Percentiles rank a stretch among this genome's conserved stretches.
phyloP scores from a whole-genome alignment of 2,888 invertebrate genomes.

The Hypomecis atomaria region DNA sequence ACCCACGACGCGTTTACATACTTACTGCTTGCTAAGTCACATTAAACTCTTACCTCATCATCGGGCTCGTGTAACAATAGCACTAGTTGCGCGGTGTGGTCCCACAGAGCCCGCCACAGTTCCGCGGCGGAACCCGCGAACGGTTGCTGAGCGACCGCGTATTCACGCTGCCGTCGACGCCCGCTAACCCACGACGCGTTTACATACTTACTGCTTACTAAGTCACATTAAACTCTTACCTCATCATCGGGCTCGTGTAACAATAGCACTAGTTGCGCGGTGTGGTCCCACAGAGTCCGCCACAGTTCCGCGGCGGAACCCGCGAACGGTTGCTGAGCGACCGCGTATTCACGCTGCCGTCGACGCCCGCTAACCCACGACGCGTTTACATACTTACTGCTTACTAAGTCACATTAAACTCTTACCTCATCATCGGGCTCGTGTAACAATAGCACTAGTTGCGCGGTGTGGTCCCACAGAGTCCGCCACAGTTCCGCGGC shows the following conservation, averaged over 20 bases:
- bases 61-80: conserved; percentile 89
- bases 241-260: conserved; percentile 85
- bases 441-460: conserved; percentile 92
- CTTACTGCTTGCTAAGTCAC: neutral
- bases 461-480: conserved; percentile 98
- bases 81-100: conserved; percentile 95
- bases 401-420: neutral
- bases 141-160: conserved; percentile 98
- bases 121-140: conserved; percentile 80
- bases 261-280: conserved; percentile 93
- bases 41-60: conserved; percentile 23
- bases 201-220: neutral
- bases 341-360: conserved; percentile 95
- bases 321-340: conserved; percentile 94
- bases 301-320: conserved; percentile 89
- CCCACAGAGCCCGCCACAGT: conserved; percentile 99
- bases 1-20: neutral
- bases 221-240: conserved; percentile 9
- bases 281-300: conserved; percentile 99
- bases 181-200: conserved; percentile 79
- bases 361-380: conserved; percentile 87
- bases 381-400: neutral
- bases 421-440: conserved; percentile 69
- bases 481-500: conserved; percentile 95
- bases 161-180: conserved; percentile 94